A percentile compares a stretch with the other conserved stretches of the same genome.
phyloP scores from a whole-genome alignment of 2,797 vertebrate species.

The Carduelis carduelis region DNA sequence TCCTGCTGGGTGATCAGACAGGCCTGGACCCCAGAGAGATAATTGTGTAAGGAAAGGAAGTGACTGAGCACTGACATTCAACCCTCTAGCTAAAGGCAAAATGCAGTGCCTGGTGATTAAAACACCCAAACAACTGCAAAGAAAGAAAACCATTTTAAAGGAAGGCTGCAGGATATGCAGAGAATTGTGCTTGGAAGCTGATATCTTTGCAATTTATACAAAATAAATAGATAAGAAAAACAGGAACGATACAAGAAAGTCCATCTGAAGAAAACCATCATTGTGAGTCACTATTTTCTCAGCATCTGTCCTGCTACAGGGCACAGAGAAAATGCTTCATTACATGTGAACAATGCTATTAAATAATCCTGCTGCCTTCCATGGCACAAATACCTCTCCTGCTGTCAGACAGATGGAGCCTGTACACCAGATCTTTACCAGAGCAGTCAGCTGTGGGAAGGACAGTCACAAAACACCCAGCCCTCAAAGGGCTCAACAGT shows the following conservation, averaged over 20 bases:
- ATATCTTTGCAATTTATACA: neutral
- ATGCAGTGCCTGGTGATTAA: neutral
- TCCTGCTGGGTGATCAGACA: slow-evolving; percentile 83
- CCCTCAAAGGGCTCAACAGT: neutral
- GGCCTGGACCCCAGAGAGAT: slow-evolving; percentile 68
- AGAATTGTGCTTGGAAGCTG: neutral
- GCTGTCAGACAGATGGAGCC: neutral
- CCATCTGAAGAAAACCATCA: neutral
- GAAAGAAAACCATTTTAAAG: neutral
- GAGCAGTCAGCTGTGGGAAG: neutral
- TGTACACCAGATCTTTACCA: neutral
- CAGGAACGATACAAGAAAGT: neutral
- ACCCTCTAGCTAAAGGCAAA: neutral
- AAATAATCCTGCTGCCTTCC: neutral
- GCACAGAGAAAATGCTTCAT: neutral
- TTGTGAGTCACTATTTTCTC: neutral
- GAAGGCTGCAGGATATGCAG: neutral
- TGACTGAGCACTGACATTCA: neutral
- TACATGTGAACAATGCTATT: neutral
- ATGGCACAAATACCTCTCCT: neutral
- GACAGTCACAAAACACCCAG: neutral
- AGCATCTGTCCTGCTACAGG: neutral
- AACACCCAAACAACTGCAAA: neutral
- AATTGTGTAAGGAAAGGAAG: neutral
- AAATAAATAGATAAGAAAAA: neutral